Evolutionary conservation across 1,140 invertebrate species (phyloP).

Genomic region (Ceratoteleas bidentatus): DNA sequence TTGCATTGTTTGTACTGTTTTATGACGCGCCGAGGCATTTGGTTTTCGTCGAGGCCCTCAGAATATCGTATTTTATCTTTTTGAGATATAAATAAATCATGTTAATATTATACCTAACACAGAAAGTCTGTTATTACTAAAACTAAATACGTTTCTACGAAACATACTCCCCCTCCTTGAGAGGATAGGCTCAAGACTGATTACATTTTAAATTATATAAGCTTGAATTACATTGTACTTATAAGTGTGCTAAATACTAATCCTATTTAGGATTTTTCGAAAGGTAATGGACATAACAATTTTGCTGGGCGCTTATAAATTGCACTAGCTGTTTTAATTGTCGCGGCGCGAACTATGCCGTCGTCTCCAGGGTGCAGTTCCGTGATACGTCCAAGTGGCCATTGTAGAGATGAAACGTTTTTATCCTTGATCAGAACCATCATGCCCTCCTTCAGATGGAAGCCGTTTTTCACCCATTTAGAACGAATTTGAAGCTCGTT

Average conservation of each 20-base stretch:
- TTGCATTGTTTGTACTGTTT: too few relatives aligned
- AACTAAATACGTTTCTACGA: neutral
- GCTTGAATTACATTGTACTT: too few relatives aligned
- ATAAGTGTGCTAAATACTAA: neutral
- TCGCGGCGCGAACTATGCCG: conserved; percentile 8
- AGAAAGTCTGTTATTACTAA: too few relatives aligned
- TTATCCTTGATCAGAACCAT: conserved; percentile 30
- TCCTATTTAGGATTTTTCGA: neutral
- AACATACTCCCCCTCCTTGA: conserved; percentile 7
- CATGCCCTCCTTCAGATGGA: conserved; percentile 10
- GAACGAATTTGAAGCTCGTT: neutral
- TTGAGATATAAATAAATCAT: too few relatives aligned
- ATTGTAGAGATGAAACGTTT: conserved; percentile 2
- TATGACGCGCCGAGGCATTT: too few relatives aligned
- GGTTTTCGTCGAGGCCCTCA: too few relatives aligned
- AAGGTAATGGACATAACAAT: conserved; percentile 17
- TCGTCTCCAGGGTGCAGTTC: conserved; percentile 28
- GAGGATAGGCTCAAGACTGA: conserved; percentile 1
- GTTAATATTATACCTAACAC: too few relatives aligned
- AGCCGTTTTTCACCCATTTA: conserved; percentile 14
- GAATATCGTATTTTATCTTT: too few relatives aligned
- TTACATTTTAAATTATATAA: neutral
- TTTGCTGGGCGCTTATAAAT: conserved; percentile 15
- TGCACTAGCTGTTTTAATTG: conserved; percentile 7
- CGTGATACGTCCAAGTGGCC: conserved; percentile 12